A percentile compares a stretch with the other conserved stretches of the same genome.
Evolutionary conservation across 1,140 invertebrate species (phyloP).

Genomic region (Battus philenor): DNA sequence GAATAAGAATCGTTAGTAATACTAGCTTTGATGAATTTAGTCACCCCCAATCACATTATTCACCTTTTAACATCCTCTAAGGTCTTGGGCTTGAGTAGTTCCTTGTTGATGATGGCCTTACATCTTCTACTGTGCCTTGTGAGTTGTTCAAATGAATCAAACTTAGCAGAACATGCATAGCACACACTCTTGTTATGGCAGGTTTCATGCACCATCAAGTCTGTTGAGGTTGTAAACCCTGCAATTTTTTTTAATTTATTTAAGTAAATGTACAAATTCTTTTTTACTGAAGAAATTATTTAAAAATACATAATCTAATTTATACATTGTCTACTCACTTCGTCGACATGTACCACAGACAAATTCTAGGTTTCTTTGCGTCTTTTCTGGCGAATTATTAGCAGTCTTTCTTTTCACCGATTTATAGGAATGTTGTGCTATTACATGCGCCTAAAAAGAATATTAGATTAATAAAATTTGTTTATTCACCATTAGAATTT

Average conservation of each 20-base stretch:
- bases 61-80: constrained; percentile 55
- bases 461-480: constrained; percentile 10
- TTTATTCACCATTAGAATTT: not conserved
- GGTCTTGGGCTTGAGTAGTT: constrained; percentile 29
- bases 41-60: not conserved
- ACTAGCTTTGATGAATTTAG: too few relatives aligned
- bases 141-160: constrained; percentile 42
- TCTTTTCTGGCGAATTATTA: constrained; percentile 28
- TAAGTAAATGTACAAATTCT: not conserved
- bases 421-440: constrained; percentile 62
- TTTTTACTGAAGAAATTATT: too few relatives aligned
- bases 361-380: constrained; percentile 25
- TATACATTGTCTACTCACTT: constrained; percentile 33
- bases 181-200: constrained; percentile 56
- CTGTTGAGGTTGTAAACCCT: constrained; percentile 54
- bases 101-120: constrained; percentile 25
- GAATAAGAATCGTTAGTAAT: not conserved
- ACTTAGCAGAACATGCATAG: constrained; percentile 48
- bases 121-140: constrained; percentile 37
- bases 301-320: not conserved
- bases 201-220: constrained; percentile 63
- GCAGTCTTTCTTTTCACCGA: constrained; percentile 46
- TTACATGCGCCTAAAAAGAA: constrained; percentile 54
- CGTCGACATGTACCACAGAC: constrained; percentile 43
- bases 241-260: constrained; percentile 12